A percentile compares a stretch with the other conserved stretches of the same genome.
Evolutionary conservation across 2,113 vertebrate genomes (phyloP).

Genomic region (Brachyhypopomus occidentalis): DNA sequence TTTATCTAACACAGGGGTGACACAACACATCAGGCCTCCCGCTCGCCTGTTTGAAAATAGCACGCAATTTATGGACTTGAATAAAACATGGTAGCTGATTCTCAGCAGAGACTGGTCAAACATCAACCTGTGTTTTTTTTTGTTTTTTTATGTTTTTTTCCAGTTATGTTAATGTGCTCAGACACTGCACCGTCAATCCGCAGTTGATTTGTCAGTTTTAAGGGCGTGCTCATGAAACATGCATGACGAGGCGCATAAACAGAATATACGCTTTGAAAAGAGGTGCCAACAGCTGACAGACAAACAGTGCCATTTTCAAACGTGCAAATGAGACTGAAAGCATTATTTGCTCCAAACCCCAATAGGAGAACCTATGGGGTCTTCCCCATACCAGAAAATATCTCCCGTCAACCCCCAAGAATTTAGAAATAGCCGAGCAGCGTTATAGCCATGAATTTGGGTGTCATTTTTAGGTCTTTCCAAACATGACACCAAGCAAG

Average conservation of each 20-base stretch:
- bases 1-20: constrained; percentile 68
- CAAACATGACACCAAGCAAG: not conserved
- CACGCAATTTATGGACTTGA: constrained; percentile 71
- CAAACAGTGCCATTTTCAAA: not conserved
- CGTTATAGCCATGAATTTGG: no score
- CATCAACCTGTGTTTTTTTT: constrained; percentile 53
- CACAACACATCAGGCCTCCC: constrained; percentile 58
- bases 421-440: no score
- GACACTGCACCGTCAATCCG: constrained; percentile 31
- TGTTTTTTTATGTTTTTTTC: constrained; percentile 58
- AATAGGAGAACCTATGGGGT: not conserved
- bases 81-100: constrained; percentile 73
- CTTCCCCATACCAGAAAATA: not conserved
- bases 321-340: not conserved
- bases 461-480: not conserved
- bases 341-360: not conserved
- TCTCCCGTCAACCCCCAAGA: no score
- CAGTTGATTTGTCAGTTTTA: constrained; percentile 37
- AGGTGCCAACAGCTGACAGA: constrained; percentile 1
- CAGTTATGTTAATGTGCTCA: constrained; percentile 48
- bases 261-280: not conserved
- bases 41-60: constrained; percentile 69
- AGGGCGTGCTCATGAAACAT: constrained; percentile 44
- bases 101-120: constrained; percentile 52
- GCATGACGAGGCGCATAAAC: constrained; percentile 15